A percentile compares a stretch with the other conserved stretches of the same genome.
Evolutionary conservation across 1,140 invertebrate species (phyloP).

Genomic region (Papilio aristodemus): DNA sequence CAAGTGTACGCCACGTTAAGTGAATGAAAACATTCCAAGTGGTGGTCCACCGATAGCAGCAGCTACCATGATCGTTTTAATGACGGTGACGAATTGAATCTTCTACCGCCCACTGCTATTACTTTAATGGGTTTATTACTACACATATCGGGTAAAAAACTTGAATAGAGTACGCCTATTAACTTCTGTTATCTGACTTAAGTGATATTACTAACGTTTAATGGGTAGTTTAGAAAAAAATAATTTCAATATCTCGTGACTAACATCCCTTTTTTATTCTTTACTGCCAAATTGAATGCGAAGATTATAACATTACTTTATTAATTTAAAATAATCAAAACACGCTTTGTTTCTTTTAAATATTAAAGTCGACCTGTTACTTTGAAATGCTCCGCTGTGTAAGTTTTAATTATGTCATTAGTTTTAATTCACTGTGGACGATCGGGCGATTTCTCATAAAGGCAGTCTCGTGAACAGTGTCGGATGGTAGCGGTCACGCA

Average conservation of each 20-base stretch:
- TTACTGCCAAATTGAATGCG: not conserved
- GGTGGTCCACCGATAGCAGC: constrained; percentile 55
- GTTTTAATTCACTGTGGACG: constrained; percentile 68
- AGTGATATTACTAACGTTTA: constrained; percentile 35
- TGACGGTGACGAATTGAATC: constrained; percentile 70
- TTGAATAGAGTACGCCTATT: constrained; percentile 57
- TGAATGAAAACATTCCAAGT: constrained; percentile 33
- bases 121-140: constrained; percentile 74
- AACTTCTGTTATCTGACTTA: constrained; percentile 43
- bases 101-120: constrained; percentile 57
- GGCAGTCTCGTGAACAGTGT: constrained; percentile 56
- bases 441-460: constrained; percentile 68
- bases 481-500: constrained; percentile 75
- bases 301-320: not conserved
- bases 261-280: not conserved
- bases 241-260: not conserved
- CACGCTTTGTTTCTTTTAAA: constrained; percentile 38
- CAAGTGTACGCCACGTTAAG: constrained; percentile 18
- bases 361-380: constrained; percentile 2
- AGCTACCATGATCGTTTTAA: constrained; percentile 51
- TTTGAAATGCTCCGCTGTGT: constrained; percentile 44
- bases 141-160: constrained; percentile 59
- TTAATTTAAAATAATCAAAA: constrained; percentile 30
- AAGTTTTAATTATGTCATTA: constrained; percentile 77
- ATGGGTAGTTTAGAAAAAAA: not conserved